These are phyloP conservation scores for Ctena decussata DNA, from an alignment of 2,888 invertebrate genomes.

Conservation along the genomic window DNA sequence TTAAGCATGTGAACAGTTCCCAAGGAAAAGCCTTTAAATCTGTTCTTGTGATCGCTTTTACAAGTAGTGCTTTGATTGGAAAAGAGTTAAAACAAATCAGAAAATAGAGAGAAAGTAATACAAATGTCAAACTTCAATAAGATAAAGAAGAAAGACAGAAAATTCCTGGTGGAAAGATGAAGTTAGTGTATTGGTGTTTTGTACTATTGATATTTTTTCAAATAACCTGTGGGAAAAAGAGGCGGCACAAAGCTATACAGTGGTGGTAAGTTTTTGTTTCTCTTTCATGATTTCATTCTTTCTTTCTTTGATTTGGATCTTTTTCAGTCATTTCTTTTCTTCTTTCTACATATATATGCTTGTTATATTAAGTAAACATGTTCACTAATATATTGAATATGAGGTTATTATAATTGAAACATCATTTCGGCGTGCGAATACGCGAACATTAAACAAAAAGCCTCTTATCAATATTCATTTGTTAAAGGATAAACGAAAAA, in stretches of 20 bases:
- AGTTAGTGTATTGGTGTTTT: constrained; percentile 48
- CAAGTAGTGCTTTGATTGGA: no score
- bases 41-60: no score
- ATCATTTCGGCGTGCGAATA: no score
- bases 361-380: no score
- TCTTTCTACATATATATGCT: no score
- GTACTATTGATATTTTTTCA: constrained; percentile 49
- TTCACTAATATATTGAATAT: no score
- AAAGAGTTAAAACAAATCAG: not conserved
- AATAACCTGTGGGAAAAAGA: constrained; percentile 62
- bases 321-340: no score
- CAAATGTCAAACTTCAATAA: not conserved
- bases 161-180: constrained; percentile 44
- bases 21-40: not conserved
- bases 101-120: not conserved
- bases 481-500: no score
- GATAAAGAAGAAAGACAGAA: not conserved
- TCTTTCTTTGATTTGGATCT: no score
- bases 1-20: not conserved
- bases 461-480: no score
- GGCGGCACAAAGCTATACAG: constrained; percentile 72
- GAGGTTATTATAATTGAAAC: no score
- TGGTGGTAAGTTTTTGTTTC: constrained; percentile 76
- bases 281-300: not conserved
- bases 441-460: no score